Evolutionary conservation across 2,888 invertebrate species (phyloP).

Genomic region (Lithosia quadra): DNA sequence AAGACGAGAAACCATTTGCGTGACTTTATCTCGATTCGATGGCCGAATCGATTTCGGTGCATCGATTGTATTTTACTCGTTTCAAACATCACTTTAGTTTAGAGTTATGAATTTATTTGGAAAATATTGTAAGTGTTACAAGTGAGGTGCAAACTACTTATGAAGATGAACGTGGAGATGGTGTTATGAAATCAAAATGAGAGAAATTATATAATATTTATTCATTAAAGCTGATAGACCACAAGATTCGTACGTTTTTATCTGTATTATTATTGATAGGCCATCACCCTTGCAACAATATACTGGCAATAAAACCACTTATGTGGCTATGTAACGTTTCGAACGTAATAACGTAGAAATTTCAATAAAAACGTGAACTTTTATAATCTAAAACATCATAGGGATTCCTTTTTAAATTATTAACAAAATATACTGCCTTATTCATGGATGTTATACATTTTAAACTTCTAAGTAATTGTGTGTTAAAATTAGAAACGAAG

Average conservation of each 20-base stretch:
- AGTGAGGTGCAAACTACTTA: slow-evolving; percentile 67
- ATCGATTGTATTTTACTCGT: slow-evolving; percentile 50
- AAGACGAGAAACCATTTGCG: slow-evolving; percentile 48
- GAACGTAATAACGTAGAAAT: slow-evolving; percentile 43
- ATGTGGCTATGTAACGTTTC: slow-evolving; percentile 28
- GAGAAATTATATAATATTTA: slow-evolving; percentile 61
- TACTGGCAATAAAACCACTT: slow-evolving; percentile 45
- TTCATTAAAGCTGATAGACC: slow-evolving; percentile 55
- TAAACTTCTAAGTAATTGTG: slow-evolving; percentile 51
- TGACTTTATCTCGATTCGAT: slow-evolving; percentile 43
- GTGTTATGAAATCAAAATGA: slow-evolving; percentile 59
- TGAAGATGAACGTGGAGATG: slow-evolving; percentile 58
- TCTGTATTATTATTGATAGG: slow-evolving; percentile 33
- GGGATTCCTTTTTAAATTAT: slow-evolving; percentile 52
- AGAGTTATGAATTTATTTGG: slow-evolving; percentile 58
- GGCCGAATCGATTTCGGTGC: slow-evolving; percentile 44
- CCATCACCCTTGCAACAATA: slow-evolving; percentile 28
- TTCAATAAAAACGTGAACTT: slow-evolving; percentile 48
- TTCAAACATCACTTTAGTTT: slow-evolving; percentile 64
- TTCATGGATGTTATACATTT: slow-evolving; percentile 59
- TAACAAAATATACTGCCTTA: slow-evolving; percentile 68
- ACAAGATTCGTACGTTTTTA: slow-evolving; percentile 45
- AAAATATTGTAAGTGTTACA: slow-evolving; percentile 60
- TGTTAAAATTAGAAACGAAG: slow-evolving; percentile 57
- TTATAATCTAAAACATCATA: slow-evolving; percentile 45